Evolutionary conservation across 2,797 vertebrate species (phyloP), one percentile per base, ranked within the genome.

Genomic region (Alauda arvensis): DNA sequence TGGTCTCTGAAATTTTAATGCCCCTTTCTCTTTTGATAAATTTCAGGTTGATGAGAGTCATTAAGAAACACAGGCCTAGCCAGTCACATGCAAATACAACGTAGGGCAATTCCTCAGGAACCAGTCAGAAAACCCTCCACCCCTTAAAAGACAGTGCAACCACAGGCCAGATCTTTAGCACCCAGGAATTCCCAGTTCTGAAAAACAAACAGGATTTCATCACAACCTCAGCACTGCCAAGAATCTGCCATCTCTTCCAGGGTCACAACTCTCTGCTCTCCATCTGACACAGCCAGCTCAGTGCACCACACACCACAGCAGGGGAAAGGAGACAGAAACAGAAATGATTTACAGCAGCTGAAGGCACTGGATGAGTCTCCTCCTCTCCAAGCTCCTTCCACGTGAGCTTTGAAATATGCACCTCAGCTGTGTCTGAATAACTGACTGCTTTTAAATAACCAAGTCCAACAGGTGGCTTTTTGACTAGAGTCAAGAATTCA

Each of bases 201-300:
- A 66, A 56, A 85, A 39, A 66, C 9, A 52, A 40, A 6, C 19
- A 43, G 37, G 33, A 66, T 28, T 78, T 29, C 34, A 70, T 46
- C 33, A 26, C 26, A 18, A 20, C 14, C 49, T 21, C 26, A 65
- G 42, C 0, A 0, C n/a, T 55, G 24, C 33, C 0, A 1, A 24
- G 23, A 52, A 43, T 53, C 61, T 60, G 8, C 53, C 7, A 12
- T 85, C 34, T 70, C 40, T 72, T 68, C n/a, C 34, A 62, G 37
- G 8, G 4, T 21, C 16, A 6, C 8, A 65, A 40, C 26, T 74
- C 33, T 37, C 71, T 21, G 52, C 23, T 67, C 45, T 51, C 9
- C 46, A 74, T 42, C 4, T 46, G 52, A 43, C 12, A 10, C 14
- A 59, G 33, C 6, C 51, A 1, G 4, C 52, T 76, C 43, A 52